phyloP scores from a whole-genome alignment of 2,888 invertebrate species.

The Ormyrus pomaceus region DNA sequence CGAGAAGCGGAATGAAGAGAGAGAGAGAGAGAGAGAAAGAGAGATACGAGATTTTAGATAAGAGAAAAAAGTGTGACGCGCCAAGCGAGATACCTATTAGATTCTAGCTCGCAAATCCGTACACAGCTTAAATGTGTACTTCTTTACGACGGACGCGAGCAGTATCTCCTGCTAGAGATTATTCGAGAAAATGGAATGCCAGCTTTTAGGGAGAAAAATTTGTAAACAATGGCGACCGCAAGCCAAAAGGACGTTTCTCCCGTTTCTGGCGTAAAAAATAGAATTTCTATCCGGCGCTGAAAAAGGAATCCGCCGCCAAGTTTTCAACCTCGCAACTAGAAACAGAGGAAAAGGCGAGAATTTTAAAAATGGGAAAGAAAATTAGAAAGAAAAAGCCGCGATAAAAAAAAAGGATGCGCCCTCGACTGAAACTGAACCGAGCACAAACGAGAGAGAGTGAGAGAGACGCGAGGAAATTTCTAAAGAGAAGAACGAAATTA shows the following conservation, averaged over 20 bases:
- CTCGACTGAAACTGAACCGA: too few relatives aligned
- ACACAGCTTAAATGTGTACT: background rate
- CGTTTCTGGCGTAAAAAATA: too few relatives aligned
- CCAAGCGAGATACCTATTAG: background rate
- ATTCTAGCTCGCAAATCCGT: conserved; percentile 3
- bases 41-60: conserved; percentile 19
- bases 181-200: too few relatives aligned
- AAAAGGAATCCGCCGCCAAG: background rate
- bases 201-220: too few relatives aligned
- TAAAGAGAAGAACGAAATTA: conserved; percentile 25
- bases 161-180: too few relatives aligned
- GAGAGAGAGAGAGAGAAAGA: background rate
- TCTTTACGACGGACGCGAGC: too few relatives aligned
- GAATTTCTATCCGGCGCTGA: background rate
- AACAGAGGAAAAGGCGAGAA: background rate
- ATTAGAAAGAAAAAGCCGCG: background rate
- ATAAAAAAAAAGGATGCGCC: background rate
- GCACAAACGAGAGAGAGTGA: background rate
- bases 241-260: too few relatives aligned
- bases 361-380: background rate
- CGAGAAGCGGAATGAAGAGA: conserved; percentile 1
- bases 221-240: too few relatives aligned
- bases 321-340: background rate
- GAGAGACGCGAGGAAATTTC: conserved; percentile 12
- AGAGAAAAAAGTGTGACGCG: conserved; percentile 11